Conservation (phyloP, 2,888 invertebrate species). For the Ditylenchus weischeri region DNA sequence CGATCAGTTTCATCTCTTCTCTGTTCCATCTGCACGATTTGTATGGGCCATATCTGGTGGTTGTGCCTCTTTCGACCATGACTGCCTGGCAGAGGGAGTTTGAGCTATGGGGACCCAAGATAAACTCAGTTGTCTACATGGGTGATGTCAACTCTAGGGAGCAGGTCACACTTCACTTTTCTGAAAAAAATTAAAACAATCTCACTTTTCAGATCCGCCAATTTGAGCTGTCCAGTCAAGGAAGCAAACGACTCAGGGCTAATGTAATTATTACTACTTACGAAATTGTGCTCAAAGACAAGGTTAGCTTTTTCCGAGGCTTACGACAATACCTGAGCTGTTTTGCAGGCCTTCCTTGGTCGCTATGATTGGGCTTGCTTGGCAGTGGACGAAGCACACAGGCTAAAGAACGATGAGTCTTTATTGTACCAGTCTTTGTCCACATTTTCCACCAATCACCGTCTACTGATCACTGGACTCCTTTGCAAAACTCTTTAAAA, state of each 20-base stretch:
- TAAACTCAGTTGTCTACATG: slow-evolving; percentile 93
- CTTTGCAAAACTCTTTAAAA: slow-evolving; percentile 94
- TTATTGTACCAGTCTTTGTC: slow-evolving; percentile 88
- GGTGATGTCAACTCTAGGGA: slow-evolving; percentile 72
- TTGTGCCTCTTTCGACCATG: slow-evolving; percentile 96
- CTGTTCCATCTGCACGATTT: slow-evolving; percentile 84
- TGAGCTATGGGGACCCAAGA: slow-evolving; percentile 86
- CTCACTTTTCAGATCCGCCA: slow-evolving; percentile 74
- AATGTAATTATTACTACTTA: slow-evolving; percentile 51
- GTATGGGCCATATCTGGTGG: slow-evolving; percentile 91
- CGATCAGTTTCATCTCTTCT: slow-evolving; percentile 89
- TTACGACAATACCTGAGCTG: no score
- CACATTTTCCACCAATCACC: slow-evolving; percentile 91
- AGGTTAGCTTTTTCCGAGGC: no score
- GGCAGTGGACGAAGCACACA: slow-evolving; percentile 97
- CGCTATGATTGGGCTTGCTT: slow-evolving; percentile 89
- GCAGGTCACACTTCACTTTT: slow-evolving; percentile 8
- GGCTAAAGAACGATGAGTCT: slow-evolving; percentile 96
- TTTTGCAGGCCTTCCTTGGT: slow-evolving; percentile 70
- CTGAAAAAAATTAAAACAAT: slow-evolving; percentile 5
- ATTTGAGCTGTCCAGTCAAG: slow-evolving; percentile 76
- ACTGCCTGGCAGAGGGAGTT: slow-evolving; percentile 89
- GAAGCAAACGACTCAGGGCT: slow-evolving; percentile 62
- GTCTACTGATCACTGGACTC: slow-evolving; percentile 83
- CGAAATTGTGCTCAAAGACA: slow-evolving; percentile 55